These are phyloP conservation scores for Harpalus rubripes DNA, from an alignment of 2,888 invertebrate genomes.

Conservation along the genomic window DNA sequence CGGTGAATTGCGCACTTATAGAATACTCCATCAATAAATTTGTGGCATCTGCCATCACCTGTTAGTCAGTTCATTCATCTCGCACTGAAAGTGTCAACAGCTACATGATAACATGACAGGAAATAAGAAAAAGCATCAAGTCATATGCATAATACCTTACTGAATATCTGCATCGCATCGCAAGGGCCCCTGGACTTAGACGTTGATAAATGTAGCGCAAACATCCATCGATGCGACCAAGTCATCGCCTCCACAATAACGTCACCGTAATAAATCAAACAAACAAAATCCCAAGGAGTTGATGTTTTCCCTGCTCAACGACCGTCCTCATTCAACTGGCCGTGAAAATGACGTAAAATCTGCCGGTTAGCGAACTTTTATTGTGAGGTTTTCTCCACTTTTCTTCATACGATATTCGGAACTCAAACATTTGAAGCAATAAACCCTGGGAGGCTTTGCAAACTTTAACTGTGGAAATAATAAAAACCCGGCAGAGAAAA, in stretches of 20 bases:
- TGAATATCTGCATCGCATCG: constrained; percentile 14
- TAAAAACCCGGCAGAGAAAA: constrained; percentile 44
- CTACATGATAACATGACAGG: constrained; percentile 52
- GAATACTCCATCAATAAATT: constrained; percentile 31
- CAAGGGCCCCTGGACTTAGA: background rate
- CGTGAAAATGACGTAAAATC: constrained; percentile 65
- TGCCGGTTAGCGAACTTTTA: constrained; percentile 62
- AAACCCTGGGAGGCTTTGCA: constrained; percentile 55
- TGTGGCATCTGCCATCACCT: constrained; percentile 18
- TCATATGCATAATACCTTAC: constrained; percentile 44
- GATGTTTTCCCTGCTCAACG: constrained; percentile 56
- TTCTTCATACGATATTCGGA: constrained; percentile 56
- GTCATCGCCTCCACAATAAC: constrained; percentile 47
- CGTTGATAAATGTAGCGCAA: constrained; percentile 55
- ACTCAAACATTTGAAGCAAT: constrained; percentile 62
- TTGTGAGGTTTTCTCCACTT: constrained; percentile 47
- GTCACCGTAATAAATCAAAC: constrained; percentile 54
- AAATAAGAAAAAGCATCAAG: constrained; percentile 53
- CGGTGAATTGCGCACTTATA: background rate
- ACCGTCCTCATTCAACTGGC: constrained; percentile 62
- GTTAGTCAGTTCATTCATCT: constrained; percentile 48
- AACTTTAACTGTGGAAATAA: constrained; percentile 61
- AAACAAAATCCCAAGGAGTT: constrained; percentile 58
- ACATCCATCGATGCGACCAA: constrained; percentile 40
- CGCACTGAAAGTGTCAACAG: constrained; percentile 43